Evolutionary conservation across 2,888 invertebrate genomes (phyloP).

Genomic region (Hirtodrosophila confusa): DNA sequence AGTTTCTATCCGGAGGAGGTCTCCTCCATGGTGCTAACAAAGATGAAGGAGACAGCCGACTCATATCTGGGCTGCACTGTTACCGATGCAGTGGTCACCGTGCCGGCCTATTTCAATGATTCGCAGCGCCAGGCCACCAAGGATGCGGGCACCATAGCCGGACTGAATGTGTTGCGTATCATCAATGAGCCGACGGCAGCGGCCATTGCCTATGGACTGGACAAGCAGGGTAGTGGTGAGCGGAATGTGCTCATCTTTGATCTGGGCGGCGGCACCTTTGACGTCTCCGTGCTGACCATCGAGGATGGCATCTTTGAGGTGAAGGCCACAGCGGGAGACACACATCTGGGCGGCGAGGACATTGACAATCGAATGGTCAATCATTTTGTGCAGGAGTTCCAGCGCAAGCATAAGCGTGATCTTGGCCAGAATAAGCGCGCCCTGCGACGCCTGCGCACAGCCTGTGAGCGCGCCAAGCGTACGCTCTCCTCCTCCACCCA

Average conservation of each 20-base stretch:
- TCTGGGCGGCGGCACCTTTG: slow-evolving; percentile 93
- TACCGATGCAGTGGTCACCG: slow-evolving; percentile 91
- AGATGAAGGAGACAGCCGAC: slow-evolving; percentile 93
- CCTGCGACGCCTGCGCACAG: slow-evolving; percentile 93
- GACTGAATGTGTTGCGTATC: slow-evolving; percentile 95
- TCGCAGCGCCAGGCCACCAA: slow-evolving; percentile 91
- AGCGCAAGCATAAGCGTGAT: slow-evolving; percentile 95
- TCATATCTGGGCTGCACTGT: slow-evolving; percentile 88
- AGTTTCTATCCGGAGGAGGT: slow-evolving; percentile 96
- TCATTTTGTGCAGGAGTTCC: slow-evolving; percentile 94
- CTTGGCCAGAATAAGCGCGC: slow-evolving; percentile 93
- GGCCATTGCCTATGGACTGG: slow-evolving; percentile 96
- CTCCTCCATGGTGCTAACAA: slow-evolving; percentile 95
- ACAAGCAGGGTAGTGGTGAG: slow-evolving; percentile 92
- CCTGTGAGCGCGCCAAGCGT: slow-evolving; percentile 94
- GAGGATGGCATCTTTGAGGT: slow-evolving; percentile 98
- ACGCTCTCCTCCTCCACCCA: slow-evolving; percentile 92
- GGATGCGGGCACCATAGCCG: slow-evolving; percentile 93
- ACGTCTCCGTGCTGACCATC: slow-evolving; percentile 94
- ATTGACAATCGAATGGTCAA: slow-evolving; percentile 94
- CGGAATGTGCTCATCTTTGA: slow-evolving; percentile 90
- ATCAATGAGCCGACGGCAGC: slow-evolving; percentile 97
- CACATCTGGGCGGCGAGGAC: slow-evolving; percentile 82
- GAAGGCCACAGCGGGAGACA: slow-evolving; percentile 89
- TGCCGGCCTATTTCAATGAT: slow-evolving; percentile 92